Base-by-base conservation (phyloP, 2,888 invertebrate species). In the Nycteola revayana region DNA sequence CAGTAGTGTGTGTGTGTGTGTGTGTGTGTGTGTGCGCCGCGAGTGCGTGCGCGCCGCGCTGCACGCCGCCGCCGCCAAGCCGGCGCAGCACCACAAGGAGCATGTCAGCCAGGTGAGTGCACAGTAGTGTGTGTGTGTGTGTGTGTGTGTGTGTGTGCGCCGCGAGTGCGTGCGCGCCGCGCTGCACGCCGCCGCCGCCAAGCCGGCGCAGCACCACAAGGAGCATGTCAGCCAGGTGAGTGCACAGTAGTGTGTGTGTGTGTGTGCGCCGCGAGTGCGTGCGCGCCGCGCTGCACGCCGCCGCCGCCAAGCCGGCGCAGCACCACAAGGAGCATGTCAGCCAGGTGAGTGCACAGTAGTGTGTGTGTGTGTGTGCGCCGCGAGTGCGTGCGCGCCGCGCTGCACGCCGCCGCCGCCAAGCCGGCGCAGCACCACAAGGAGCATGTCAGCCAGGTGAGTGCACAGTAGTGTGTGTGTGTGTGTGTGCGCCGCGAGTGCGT, bases 101-200 rank as follows among this genome's bases (percentile, higher is more conserved):
- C 18, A 27, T 1, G 6, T 7, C 2, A n/a, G 23, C 10, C 34
- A 41, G 33, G 40, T 54, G 25, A 49, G 36, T 40, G 17, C 47
- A 8, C 49, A 23, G 10, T 14, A 20, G 7, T 10, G 23, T 5
- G 9, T 1, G 7, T 11, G 9, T 11, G 29, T 23, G 6, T 18
- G 18, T 18, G 6, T 6, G 6, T 6, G 6, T 18, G n/a, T 5
- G 4, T 18, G 94, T 25, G 94, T 92, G 8, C 93, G 93, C 42
- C 93, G 94, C 66, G 94, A 95, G 69, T 92, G 95, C 3, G 94
- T 96, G 32, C 94, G 95, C 66, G 94, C 94, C 59, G 95, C 95
- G 9, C 32, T 21, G 7, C 7, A 6, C 21, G 21, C 21, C 4
- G 21, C n/a, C 10, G 25, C 7, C 18, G 10, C 40, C 3, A 46